phyloP scores from a whole-genome alignment of 2,797 vertebrate genomes.

The Spea hammondii region DNA sequence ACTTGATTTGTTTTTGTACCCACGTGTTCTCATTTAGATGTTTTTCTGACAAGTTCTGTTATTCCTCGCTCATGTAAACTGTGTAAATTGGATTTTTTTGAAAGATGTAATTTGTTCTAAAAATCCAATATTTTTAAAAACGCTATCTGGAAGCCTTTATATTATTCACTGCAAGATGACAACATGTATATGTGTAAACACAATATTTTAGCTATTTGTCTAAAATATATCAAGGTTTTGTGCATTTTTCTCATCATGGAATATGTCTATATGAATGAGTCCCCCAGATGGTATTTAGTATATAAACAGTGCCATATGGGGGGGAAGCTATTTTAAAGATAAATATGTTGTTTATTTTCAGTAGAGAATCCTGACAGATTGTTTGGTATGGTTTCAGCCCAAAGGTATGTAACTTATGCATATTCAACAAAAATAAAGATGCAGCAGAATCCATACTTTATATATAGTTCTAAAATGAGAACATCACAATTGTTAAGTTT shows the following conservation, averaged over 20 bases:
- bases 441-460: neutral
- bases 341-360: slow-evolving; percentile 8
- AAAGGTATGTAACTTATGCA: slow-evolving; percentile 9
- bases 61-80: too few species aligned
- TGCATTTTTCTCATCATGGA: neutral
- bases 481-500: neutral
- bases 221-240: neutral
- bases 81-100: too few species aligned
- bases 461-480: neutral
- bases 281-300: slow-evolving; percentile 10
- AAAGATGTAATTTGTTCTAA: neutral
- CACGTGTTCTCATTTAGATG: too few species aligned
- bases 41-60: too few species aligned
- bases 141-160: neutral
- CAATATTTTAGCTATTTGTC: neutral
- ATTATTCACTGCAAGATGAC: neutral
- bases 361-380: slow-evolving; percentile 1
- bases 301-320: slow-evolving; percentile 22
- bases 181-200: neutral
- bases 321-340: slow-evolving; percentile 11
- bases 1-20: too few species aligned
- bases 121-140: neutral
- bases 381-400: slow-evolving; percentile 4
- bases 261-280: neutral
- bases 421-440: slow-evolving; percentile 1